These are phyloP conservation scores for Heliopora coerulea DNA, from an alignment of 92 coral and sea anemone species.

Conservation along the genomic window DNA sequence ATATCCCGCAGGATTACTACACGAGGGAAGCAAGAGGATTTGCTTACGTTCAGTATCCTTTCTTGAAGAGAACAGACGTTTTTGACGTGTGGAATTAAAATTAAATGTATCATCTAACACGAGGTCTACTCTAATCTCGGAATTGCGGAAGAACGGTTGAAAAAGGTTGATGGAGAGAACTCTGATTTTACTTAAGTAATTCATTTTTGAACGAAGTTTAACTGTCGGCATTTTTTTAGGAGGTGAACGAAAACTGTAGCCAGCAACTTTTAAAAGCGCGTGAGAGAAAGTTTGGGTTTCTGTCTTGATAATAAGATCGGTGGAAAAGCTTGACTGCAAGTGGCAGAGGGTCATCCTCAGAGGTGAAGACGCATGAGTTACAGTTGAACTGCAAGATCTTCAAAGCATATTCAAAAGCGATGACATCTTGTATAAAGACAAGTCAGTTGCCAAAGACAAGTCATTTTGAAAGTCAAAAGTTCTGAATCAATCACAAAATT, in stretches of 20 bases:
- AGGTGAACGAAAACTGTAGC: background rate
- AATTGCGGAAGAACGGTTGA: no score
- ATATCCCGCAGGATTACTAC: conserved; percentile 88
- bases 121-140: no score
- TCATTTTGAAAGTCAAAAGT: conserved; percentile 17
- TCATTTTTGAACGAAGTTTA: background rate
- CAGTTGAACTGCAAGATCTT: background rate
- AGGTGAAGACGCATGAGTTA: background rate
- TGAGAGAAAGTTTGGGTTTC: background rate
- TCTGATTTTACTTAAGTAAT: no score
- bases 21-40: conserved; percentile 93
- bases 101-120: no score
- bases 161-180: no score
- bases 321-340: conserved; percentile 38
- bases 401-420: conserved; percentile 4
- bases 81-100: background rate
- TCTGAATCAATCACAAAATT: background rate
- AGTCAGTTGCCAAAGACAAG: conserved; percentile 21
- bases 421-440: conserved; percentile 16
- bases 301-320: conserved; percentile 1
- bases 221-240: background rate
- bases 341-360: background rate
- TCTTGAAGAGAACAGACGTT: conserved; percentile 6
- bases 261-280: background rate
- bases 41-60: conserved; percentile 99